Evolutionary conservation across 2,888 invertebrate genomes (phyloP), one percentile per base, ranked within the genome.

Genomic region (Malachius bipustulatus): DNA sequence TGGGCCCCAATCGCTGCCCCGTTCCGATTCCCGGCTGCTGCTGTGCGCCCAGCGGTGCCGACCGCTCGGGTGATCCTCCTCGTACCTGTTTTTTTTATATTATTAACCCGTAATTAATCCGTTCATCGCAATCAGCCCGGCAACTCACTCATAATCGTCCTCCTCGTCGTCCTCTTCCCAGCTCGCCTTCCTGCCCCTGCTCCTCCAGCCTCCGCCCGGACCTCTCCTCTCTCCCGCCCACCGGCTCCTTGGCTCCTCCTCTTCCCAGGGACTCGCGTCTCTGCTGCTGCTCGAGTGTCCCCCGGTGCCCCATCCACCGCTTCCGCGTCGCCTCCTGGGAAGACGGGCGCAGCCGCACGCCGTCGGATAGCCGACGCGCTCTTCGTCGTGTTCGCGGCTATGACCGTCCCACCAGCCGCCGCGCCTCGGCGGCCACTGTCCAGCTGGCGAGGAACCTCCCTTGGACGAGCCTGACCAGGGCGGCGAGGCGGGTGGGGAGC

Each of bases 221-320:
- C 63, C 60, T 47, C 64, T 63, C 6, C 24, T n/a, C 6, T n/a
- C n/a, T 19, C 35, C 65, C 48, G 37, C 60, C n/a, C n/a, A n/a
- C 50, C 37, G 6, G n/a, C 24, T 19, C 16, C 39, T 44, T 4
- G 53, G 59, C 43, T 60, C 62, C 42, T 71, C 65, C 45, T 84
- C 84, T 41, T 84, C 82, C 84, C 84, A 84, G 2, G 82, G 81
- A 30, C 84, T 81, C 13, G 77, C 74, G 55, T 85, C 84, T 1
- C 83, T 67, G 0, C 81, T 80, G 4, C 79, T 79, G 1, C 80
- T 80, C 0, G 80, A 77, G 47, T 62, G 65, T 11, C 58, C 54
- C 27, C 57, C 55, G n/a, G 53, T 40, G 1, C 43, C 41, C 28
- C 41, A 43, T 38, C 26, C 35, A 46, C 8, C 54, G 46, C 27